Evolutionary conservation across 2,888 invertebrate species (phyloP).

Genomic region (Chaetoderma sp.): DNA sequence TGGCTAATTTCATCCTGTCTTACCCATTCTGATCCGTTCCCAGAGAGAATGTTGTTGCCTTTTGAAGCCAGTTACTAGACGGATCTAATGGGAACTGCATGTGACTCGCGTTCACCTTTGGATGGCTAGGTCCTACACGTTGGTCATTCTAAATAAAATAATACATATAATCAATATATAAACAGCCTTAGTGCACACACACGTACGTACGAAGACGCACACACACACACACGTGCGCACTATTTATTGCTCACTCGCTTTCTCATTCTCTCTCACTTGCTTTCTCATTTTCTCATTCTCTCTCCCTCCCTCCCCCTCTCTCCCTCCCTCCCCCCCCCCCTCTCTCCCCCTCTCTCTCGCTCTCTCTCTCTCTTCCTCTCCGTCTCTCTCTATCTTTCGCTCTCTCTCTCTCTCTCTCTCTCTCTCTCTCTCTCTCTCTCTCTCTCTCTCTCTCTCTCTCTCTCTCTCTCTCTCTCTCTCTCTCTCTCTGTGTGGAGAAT

Average conservation of each 20-base stretch:
- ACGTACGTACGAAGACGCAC: background rate
- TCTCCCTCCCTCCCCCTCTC: background rate
- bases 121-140: slow-evolving; percentile 47
- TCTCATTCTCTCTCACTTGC: too few species aligned
- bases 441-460: slow-evolving; percentile 1
- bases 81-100: slow-evolving; percentile 50
- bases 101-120: slow-evolving; percentile 48
- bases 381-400: too few species aligned
- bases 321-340: background rate
- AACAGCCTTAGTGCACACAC: too few species aligned
- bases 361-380: too few species aligned
- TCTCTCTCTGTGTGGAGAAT: slow-evolving; percentile 17
- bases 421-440: slow-evolving; percentile 14
- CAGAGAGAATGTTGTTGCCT: slow-evolving; percentile 45
- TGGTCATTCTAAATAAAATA: too few species aligned
- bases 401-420: too few species aligned
- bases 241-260: background rate
- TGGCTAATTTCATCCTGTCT: too few species aligned
- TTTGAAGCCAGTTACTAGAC: slow-evolving; percentile 41
- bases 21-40: slow-evolving; percentile 49
- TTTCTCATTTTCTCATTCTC: background rate
- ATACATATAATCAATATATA: too few species aligned
- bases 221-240: background rate
- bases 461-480: slow-evolving; percentile 7
- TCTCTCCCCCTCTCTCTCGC: background rate